Base-by-base conservation (phyloP, 1,140 invertebrate species). In the Drosophila watanabei region DNA sequence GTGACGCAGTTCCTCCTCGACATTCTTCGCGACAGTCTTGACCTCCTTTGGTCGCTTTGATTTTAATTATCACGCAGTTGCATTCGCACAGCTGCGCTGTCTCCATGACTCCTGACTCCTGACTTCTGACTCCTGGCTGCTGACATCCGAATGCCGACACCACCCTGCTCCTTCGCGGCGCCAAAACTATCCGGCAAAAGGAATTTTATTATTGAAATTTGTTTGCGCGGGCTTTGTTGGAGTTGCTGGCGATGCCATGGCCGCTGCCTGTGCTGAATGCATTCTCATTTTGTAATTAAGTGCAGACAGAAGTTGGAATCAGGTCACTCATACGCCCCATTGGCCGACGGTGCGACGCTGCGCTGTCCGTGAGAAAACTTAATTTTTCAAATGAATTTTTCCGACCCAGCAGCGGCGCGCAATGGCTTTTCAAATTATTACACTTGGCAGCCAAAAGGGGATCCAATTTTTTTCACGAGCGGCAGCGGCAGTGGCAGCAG, bases 211-310 rank as follows among this genome's bases (percentile, higher is more conserved):
- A 86, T 85, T 82, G 64, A 82, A 86, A 85, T 82, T 85, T 85
- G 83, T 87, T 85, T 87, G 76, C 68, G 63, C 63, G 75, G 65
- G 70, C 62, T 83, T 80, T 76, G 63, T 75, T 52, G 79, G 68
- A 64, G 79, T 54, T 57, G 61, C 33, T 72, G 46, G 56, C 58
- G 32, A 56, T 75, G 76, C 52, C 57, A 62, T 54, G 46, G 73
- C 46, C 60, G 61, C 72, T 49, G 57, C 30, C 60, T 28, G 52
- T 24, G 57, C 32, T 73, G 70, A 46, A 62, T 75, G 72, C 70
- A 63, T 75, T 84, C 82, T 85, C 68, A 51, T 89, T 88, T 80
- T 85, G 80, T 88, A 88, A 89, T 89, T 89, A 88, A 88, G 79
- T 84, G 85, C 78, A 89, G 84, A 84, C 78, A 72, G 79, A 84